Evolutionary conservation across 1,140 invertebrate genomes (phyloP).

Genomic region (Cotesia typhae): DNA sequence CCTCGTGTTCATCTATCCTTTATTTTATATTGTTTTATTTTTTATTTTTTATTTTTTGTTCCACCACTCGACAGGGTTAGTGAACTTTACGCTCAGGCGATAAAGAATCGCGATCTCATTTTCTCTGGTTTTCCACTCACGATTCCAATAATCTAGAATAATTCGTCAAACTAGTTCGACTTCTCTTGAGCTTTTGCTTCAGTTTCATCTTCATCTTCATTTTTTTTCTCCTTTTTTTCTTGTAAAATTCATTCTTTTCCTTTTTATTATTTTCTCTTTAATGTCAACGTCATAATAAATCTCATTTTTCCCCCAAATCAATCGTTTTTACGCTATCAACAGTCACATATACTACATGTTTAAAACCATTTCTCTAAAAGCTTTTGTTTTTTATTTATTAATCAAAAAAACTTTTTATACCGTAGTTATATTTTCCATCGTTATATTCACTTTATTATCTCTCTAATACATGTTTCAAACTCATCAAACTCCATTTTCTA

Average conservation of each 20-base stretch:
- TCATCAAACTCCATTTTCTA: too few relatives aligned
- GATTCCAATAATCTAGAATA: slow-evolving; percentile 39
- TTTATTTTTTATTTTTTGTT: slow-evolving; percentile 16
- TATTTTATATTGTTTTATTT: slow-evolving; percentile 18
- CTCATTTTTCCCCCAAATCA: slow-evolving; percentile 12
- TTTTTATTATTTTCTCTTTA: not conserved
- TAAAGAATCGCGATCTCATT: slow-evolving; percentile 32
- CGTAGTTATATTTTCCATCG: too few relatives aligned
- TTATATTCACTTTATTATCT: too few relatives aligned
- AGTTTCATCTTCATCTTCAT: not conserved
- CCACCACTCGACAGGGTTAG: slow-evolving; percentile 31
- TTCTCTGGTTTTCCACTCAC: slow-evolving; percentile 29
- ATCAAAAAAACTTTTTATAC: not conserved
- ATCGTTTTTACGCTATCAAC: slow-evolving; percentile 15
- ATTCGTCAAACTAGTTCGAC: slow-evolving; percentile 29
- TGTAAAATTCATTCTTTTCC: too few relatives aligned
- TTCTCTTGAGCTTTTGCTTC: not conserved
- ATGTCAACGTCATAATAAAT: slow-evolving; percentile 7
- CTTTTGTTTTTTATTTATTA: slow-evolving; percentile 18
- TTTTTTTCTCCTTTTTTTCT: not conserved
- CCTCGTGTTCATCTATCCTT: not conserved
- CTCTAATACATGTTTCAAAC: too few relatives aligned
- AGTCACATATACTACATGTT: not conserved
- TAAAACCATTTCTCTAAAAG: slow-evolving; percentile 6
- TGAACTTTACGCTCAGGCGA: slow-evolving; percentile 31